Conservation (phyloP, 2,113 vertebrate genomes). For the Melanerpes formicivorus region DNA sequence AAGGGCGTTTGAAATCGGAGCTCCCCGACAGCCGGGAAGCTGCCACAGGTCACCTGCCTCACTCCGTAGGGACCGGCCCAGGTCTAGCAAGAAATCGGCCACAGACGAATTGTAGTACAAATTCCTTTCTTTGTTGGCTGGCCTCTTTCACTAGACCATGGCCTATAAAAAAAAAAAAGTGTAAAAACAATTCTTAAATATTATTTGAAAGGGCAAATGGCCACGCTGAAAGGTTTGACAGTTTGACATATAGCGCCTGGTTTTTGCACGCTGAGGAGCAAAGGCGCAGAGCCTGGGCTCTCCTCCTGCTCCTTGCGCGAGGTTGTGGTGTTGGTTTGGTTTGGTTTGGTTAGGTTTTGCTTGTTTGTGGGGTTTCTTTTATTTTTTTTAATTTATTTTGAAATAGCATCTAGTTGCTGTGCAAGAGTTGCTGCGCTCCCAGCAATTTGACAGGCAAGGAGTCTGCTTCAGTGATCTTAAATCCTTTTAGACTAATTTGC, state of each 20-base stretch:
- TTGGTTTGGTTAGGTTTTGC: not conserved
- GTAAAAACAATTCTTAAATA: constrained; percentile 88
- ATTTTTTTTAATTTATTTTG: constrained; percentile 19
- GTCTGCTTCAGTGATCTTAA: constrained; percentile 84
- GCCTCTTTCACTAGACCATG: constrained; percentile 81
- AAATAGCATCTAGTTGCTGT: constrained; percentile 72
- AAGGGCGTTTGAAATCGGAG: constrained; percentile 89
- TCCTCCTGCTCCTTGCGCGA: constrained; percentile 61
- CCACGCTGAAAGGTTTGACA: constrained; percentile 82
- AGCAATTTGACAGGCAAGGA: constrained; percentile 75
- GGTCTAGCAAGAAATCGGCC: constrained; percentile 81
- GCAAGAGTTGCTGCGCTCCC: constrained; percentile 64
- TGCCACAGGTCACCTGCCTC: constrained; percentile 88
- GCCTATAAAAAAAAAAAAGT: constrained; percentile 82
- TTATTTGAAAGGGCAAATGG: constrained; percentile 84
- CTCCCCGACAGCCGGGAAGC: constrained; percentile 81
- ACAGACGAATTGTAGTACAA: constrained; percentile 81
- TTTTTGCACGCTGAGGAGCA: constrained; percentile 72
- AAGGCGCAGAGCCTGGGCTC: constrained; percentile 55
- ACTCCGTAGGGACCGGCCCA: constrained; percentile 76
- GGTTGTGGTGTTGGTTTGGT: too few relatives aligned
- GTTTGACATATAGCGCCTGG: constrained; percentile 81
- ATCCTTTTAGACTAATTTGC: constrained; percentile 86
- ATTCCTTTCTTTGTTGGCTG: constrained; percentile 81
- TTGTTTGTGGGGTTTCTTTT: too few relatives aligned